Conservation (phyloP, 2,888 invertebrate species). For the Pollenia griseotomentosa region DNA sequence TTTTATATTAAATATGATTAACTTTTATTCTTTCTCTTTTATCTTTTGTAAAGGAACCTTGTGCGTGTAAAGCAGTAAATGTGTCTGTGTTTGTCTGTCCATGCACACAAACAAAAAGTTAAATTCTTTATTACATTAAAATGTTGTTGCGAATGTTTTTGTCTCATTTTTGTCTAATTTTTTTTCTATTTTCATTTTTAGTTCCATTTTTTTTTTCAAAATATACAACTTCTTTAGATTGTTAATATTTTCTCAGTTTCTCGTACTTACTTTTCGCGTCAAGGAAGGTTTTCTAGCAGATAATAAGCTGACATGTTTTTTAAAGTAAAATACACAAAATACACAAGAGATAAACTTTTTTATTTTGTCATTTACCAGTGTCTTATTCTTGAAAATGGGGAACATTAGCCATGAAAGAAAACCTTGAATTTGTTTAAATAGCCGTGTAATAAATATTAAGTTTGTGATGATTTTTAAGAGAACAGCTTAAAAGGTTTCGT, state of each 20-base stretch:
- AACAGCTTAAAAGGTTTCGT: too few species aligned
- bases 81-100: not conserved
- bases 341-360: conserved; percentile 14
- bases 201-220: not conserved
- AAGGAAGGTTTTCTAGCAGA: conserved; percentile 36
- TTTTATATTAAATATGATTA: conserved; percentile 33
- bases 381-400: not conserved
- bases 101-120: not conserved
- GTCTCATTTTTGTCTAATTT: conserved; percentile 11
- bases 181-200: not conserved
- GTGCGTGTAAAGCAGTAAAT: not conserved
- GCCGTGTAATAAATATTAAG: not conserved
- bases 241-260: conserved; percentile 25
- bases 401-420: not conserved
- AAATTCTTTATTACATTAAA: conserved; percentile 35
- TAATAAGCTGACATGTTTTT: conserved; percentile 43
- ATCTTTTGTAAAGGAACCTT: not conserved
- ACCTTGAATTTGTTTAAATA: not conserved
- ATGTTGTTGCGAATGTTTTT: not conserved
- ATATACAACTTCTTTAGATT: conserved; percentile 30
- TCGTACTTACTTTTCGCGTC: conserved; percentile 24
- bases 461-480: too few species aligned
- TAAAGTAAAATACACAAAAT: conserved; percentile 2
- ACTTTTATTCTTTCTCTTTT: conserved; percentile 5
- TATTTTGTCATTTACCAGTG: not conserved